Base-by-base conservation (phyloP, 2,797 vertebrate genomes). In the Sebastes cheni region DNA sequence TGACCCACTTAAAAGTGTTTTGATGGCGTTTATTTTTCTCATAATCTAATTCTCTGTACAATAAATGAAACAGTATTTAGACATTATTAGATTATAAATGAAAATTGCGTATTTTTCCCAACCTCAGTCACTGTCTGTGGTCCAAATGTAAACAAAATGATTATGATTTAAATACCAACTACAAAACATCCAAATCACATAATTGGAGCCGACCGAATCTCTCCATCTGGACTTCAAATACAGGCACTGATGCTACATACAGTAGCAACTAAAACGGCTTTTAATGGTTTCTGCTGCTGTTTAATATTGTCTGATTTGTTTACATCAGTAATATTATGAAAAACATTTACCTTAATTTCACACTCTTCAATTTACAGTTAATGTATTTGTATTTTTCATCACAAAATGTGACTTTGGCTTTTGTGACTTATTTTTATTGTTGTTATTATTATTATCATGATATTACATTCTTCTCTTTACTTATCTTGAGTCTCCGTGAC, bases 401-500 rank as follows among this genome's bases (percentile, higher is more conserved):
- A 42, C 39, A 42, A 16, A 42, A 42, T 7, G 42, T 46, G 42
- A 46, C 42, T 46, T 46, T 36, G 34, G 34, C 34, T 36, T 36
- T 36, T 36, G 34, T 36, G 34, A 36, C 34, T 36, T 36, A 56
- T 42, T 30, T 39, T 23, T 13, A 34, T 29, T 13, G 13, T 54
- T 11, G 18, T 55, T n/a, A 23, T 56, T 34, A 61, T 34, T 58
- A 32, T 52, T 60, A 50, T 74, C n/a, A 36, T 55, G 22, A 50
- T 42, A 30, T 58, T 18, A 25, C 39, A 25, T 66, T 10, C 4
- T 30, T 72, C 14, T 39, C 11, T 29, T 75, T 14, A 23, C 30
- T n/a, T 70, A 3, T 76, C 9, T 20, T 59, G 25, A 7, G 75
- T 79, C 39, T 46, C 78, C 72, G 72, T 81, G 81, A 52, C 69